Conservation (phyloP, 2,888 invertebrate genomes). For the Quadriops clusia region DNA sequence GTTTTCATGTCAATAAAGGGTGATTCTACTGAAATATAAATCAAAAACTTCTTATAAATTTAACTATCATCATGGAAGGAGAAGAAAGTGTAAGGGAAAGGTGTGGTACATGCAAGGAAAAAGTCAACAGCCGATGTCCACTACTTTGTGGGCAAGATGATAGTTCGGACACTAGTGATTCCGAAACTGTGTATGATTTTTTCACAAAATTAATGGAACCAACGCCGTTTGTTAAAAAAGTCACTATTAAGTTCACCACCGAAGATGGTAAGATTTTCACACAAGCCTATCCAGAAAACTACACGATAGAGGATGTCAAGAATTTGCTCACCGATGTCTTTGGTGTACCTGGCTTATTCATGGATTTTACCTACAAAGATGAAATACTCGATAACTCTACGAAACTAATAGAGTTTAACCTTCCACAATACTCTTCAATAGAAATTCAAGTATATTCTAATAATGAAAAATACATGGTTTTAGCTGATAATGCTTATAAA, state of each 20-base stretch:
- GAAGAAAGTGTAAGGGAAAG: too few species aligned
- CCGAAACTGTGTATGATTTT: too few species aligned
- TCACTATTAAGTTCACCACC: conserved; percentile 29
- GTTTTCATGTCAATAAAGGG: too few species aligned
- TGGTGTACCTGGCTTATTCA: conserved; percentile 39
- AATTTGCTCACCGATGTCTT: conserved; percentile 48
- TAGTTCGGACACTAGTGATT: too few species aligned
- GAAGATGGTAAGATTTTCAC: conserved; percentile 35
- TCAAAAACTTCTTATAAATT: too few species aligned
- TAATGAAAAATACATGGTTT: conserved; percentile 23
- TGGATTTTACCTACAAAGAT: conserved; percentile 41
- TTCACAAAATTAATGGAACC: too few species aligned
- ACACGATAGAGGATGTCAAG: conserved; percentile 47
- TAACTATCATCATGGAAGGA: too few species aligned
- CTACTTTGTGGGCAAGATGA: too few species aligned
- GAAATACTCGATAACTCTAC: conserved; percentile 25
- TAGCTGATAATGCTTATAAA: conserved; percentile 27
- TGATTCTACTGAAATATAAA: too few species aligned
- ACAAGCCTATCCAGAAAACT: conserved; percentile 41
- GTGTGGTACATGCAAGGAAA: too few species aligned
- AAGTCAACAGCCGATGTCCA: too few species aligned
- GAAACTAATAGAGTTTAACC: conserved; percentile 20
- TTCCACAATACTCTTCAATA: conserved; percentile 22
- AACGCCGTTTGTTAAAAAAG: conserved; percentile 7
- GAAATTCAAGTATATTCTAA: conserved; percentile 24